Conservation (phyloP, 2,113 vertebrate species). For the Odobenus rosmarus region DNA sequence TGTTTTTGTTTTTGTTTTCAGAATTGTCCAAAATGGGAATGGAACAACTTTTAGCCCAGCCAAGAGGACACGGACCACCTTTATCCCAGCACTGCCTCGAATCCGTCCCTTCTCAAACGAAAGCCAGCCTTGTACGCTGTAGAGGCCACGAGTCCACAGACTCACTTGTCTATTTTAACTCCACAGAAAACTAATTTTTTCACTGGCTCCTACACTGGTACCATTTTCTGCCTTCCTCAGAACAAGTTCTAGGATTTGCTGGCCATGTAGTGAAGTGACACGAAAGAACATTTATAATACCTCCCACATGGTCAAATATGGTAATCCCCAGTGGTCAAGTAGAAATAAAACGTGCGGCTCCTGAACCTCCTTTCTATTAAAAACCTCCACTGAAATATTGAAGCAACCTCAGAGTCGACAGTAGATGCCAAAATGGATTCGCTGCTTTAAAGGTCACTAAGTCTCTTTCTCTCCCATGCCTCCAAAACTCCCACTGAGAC, state of each 20-base stretch:
- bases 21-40: background rate
- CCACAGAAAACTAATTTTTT: constrained; percentile 51
- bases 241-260: constrained; percentile 56
- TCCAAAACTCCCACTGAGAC: constrained; percentile 76
- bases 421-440: constrained; percentile 60
- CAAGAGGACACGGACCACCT: background rate
- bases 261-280: constrained; percentile 38
- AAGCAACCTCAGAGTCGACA: constrained; percentile 58
- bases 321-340: constrained; percentile 64
- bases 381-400: constrained; percentile 76
- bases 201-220: background rate
- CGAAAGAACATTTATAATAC: constrained; percentile 55
- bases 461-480: constrained; percentile 59
- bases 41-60: background rate
- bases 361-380: constrained; percentile 63
- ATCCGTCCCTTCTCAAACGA: background rate
- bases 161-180: constrained; percentile 46
- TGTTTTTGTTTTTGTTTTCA: background rate
- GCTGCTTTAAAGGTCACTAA: constrained; percentile 75
- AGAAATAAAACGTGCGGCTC: constrained; percentile 53
- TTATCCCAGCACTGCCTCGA: background rate
- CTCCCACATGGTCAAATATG: constrained; percentile 44
- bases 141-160: background rate
- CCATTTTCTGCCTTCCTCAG: constrained; percentile 18
- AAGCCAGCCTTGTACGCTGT: background rate